These are phyloP conservation scores for Terrapene triunguis DNA, from an alignment of 2,113 vertebrate species.

Conservation along the genomic window DNA sequence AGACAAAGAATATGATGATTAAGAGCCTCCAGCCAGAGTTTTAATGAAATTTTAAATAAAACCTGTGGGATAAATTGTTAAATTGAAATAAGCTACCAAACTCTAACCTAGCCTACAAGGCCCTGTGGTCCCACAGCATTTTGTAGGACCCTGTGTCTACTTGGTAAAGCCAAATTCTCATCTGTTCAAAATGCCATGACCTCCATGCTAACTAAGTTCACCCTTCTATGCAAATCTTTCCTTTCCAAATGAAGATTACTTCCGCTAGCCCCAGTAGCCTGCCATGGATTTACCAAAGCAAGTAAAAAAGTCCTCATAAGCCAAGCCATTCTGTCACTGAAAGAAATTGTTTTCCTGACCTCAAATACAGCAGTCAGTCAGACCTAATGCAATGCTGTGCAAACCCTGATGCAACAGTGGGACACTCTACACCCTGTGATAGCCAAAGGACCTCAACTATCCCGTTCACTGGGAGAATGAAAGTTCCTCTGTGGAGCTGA, in stretches of 20 bases:
- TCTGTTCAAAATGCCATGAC: neutral
- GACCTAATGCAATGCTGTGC: neutral
- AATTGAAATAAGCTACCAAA: neutral
- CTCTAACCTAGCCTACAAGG: too few species aligned
- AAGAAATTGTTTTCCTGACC: neutral
- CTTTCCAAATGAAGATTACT: neutral
- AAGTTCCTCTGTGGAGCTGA: fast-evolving
- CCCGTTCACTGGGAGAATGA: neutral
- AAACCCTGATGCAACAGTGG: neutral
- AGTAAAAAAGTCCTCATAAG: neutral
- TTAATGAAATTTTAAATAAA: neutral
- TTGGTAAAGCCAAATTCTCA: neutral
- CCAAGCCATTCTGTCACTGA: neutral
- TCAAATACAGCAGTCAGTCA: neutral
- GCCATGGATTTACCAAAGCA: neutral
- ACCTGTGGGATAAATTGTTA: neutral
- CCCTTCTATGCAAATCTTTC: neutral
- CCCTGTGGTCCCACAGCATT: neutral
- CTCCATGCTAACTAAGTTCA: fast-evolving
- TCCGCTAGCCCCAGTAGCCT: neutral
- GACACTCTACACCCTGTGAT: fast-evolving
- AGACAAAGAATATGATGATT: fast-evolving
- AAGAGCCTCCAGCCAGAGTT: neutral
- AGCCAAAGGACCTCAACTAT: neutral
- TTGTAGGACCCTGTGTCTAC: neutral